Percentiles rank a stretch among this genome's conserved stretches.
These are phyloP conservation scores for Heteromurus nitidus DNA, from an alignment of 2,888 invertebrate species.

Conservation along the genomic window DNA sequence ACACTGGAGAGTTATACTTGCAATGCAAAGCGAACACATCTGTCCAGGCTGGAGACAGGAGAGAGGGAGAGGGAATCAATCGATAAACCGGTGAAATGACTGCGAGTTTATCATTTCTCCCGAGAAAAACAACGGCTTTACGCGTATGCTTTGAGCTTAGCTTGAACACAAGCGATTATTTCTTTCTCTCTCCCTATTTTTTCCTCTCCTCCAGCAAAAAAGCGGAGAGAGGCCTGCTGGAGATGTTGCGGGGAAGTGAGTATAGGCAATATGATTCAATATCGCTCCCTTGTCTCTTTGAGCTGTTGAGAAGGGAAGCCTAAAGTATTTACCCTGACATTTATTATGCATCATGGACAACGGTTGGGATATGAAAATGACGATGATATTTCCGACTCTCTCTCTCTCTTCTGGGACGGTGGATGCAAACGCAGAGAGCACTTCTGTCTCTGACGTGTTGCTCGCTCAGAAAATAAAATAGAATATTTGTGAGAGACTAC, in stretches of 20 bases:
- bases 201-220: not conserved
- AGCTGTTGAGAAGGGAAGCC: too few relatives aligned
- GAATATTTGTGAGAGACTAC: too few relatives aligned
- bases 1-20: too few relatives aligned
- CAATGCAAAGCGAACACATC: constrained; percentile 3
- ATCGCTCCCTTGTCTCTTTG: too few relatives aligned
- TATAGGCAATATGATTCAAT: too few relatives aligned
- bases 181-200: constrained; percentile 5
- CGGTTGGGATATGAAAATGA: not conserved
- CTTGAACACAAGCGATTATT: not conserved
- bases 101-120: too few relatives aligned
- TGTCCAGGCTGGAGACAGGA: constrained; percentile 4
- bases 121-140: not conserved
- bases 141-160: not conserved
- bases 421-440: too few relatives aligned
- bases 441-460: too few relatives aligned
- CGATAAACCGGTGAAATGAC: constrained; percentile 69
- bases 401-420: too few relatives aligned
- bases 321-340: constrained; percentile 51
- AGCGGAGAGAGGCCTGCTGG: too few relatives aligned
- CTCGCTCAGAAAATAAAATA: too few relatives aligned
- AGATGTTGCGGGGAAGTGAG: too few relatives aligned
- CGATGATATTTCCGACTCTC: not conserved
- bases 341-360: constrained; percentile 39
- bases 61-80: constrained; percentile 51